A percentile compares a stretch with the other conserved stretches of the same genome.
Evolutionary conservation across 2,797 vertebrate genomes (phyloP).

Genomic region (Nasua narica): DNA sequence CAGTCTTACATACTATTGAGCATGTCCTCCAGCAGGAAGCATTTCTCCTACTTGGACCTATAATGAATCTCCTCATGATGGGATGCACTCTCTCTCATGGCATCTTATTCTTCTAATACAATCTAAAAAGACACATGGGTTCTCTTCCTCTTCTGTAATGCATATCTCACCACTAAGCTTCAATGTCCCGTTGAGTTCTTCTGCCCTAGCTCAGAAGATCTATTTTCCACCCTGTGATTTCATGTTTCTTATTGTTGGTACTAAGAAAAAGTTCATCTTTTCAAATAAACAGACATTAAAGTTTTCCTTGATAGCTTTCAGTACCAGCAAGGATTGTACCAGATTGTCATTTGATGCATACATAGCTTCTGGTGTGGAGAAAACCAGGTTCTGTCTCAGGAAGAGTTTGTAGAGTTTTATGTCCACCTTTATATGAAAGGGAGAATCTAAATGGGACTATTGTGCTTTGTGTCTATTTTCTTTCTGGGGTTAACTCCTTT

Average conservation of each 20-base stretch:
- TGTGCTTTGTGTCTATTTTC: background rate
- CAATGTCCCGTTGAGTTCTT: background rate
- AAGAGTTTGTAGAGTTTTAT: background rate
- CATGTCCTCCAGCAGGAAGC: background rate
- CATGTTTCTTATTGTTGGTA: background rate
- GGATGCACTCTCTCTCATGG: accelerated
- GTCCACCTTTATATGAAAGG: background rate
- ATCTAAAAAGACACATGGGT: background rate
- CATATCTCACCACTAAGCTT: background rate
- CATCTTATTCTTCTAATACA: background rate
- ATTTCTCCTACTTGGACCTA: too few species aligned
- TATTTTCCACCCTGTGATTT: background rate
- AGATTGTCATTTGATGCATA: background rate
- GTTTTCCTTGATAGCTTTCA: background rate
- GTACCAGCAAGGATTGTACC: background rate
- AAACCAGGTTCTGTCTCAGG: background rate
- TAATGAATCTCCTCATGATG: background rate
- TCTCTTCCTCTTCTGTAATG: background rate
- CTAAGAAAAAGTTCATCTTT: background rate
- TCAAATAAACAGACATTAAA: background rate
- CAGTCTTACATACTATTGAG: background rate
- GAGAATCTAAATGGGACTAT: background rate
- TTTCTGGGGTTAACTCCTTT: background rate
- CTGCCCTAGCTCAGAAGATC: background rate
- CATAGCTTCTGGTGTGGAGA: background rate